Evolutionary conservation across 2,888 invertebrate genomes (phyloP), one percentile per base, ranked within the genome.

Genomic region (Synanthedon formicaeformis): DNA sequence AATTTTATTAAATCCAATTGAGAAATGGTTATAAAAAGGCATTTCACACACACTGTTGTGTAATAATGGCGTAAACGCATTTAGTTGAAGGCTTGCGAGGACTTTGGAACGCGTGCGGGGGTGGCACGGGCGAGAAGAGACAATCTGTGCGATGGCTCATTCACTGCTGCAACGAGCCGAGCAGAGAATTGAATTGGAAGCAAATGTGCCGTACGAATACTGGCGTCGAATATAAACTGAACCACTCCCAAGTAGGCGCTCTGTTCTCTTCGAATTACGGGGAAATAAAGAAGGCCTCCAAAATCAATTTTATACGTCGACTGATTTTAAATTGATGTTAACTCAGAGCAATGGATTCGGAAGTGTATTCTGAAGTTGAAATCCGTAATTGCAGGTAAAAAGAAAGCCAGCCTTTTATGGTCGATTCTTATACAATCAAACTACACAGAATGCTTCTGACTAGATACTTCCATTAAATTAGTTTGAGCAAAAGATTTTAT

Each of bases 181-280:
- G 75, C 65, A 73, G 69, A 78, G 81, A 81, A 83, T 84, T 82
- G 81, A 84, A 84, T 85, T 83, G 81, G 76, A 80, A 82, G 78
- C 76, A 85, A 85, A 84, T 82, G 81, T 81, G 73, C 80, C 83
- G 78, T 78, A 73, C 73, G 71, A 69, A 77, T 70, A 76, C 73
- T 73, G 71, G 71, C 78, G 69, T 69, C 77, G 79, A 77, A 81
- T 79, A 79, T 81, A 82, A 80, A 80, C 78, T 71, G 75, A 78
- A 76, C 75, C 74, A 69, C 73, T 78, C 69, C 65, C 69, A 59
- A 73, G 70, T 66, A 69, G 67, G 64, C 69, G 65, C 63, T 65
- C 63, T 61, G 59, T 58, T 62, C 65, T 67, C 70, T 76, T 75
- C 73, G 73, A 74, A 76, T 75, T 69, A 69, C 67, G 60, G 58